Evolutionary conservation across 1,140 invertebrate species (phyloP), one percentile per base, ranked within the genome.

Genomic region (Venturia canescens): DNA sequence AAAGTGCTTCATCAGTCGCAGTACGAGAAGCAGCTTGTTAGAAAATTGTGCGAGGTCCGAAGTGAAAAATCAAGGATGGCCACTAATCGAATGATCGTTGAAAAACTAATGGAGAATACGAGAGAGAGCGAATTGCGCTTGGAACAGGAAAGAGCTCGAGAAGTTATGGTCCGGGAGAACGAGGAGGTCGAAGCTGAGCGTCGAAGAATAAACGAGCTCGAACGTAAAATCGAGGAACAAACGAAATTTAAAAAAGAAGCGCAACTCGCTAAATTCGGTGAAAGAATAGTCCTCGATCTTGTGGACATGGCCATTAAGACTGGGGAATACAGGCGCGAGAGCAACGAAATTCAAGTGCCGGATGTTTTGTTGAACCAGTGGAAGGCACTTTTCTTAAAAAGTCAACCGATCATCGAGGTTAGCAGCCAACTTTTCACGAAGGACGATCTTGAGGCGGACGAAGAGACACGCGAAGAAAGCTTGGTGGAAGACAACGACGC

Each of bases 1-100:
- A 93, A 93, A 82, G 90, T 94, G 4, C 85, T 94, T 82, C 92
- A 93, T 83, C 91, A 94, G 74, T 94, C 94, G 2, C 89, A 92
- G 29, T 94, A 94, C 86, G 94, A 95, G 82, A 94, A 94, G 84
- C 92, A 93, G 87, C 93, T 95, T 87, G 89, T 93, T 38, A 92
- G 91, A 38, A 94, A 94, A 88, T 87, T 95, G 48, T 92, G 93
- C 85, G 93, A 94, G 84, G 92, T 94, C 0, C 92, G 93, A 23
- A 89, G 93, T 34, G 91, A 94, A 82, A 93, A 92, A 38, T 89
- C 92, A 15, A 90, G 91, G 78, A 91, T 94, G 76, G 83, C 90
- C 0, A 87, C 91, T 72, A 94, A 94, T 84, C 90, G 92, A 84
- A 89, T 88, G 53, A 86, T 90, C 27, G 91, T 92, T 23, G 90